Evolutionary conservation across 2,797 vertebrate species (phyloP), one percentile per base, ranked within the genome.

Genomic region (Liparis tanakae): DNA sequence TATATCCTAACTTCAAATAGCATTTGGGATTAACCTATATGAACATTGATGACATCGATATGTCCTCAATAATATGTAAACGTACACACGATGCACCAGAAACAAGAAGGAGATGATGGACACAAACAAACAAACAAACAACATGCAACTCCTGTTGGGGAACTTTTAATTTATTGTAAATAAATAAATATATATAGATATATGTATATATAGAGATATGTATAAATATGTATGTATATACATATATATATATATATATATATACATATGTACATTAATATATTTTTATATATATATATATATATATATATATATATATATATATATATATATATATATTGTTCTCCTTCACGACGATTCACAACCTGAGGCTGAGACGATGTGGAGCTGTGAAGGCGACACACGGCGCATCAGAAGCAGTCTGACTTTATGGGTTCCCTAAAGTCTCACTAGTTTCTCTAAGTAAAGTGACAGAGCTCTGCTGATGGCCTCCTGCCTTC

Each of bases 401-500:
- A 33, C 9, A 50, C 70, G 54, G 59, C 57, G 67, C 37, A 67
- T 67, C 66, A 54, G 25, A 72, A 51, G 51, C n/a, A 55, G 50
- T 78, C 37, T 57, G 41, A 59, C 59, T 70, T 69, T 34, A 68
- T 70, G 76, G 1, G 17, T 68, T 62, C 41, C 54, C 37, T 44
- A 61, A 61, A 68, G 51, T 46, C 46, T 41, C 14, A 14, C 61
- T 78, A 51, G 48, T 65, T 81, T 83, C 79, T 86, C 72, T 74
- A 56, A 39, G 53, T 37, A 3, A 79, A 76, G 76, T 25, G 56
- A 22, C 30, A 30, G 22, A 9, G 34, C 7, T 58, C 30, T n/a
- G 73, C 72, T 80, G 69, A 87, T 76, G 79, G 72, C 70, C 79
- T 71, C 34, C 53, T 34, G 59, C 22, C 12, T 66, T 44, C 73